Percentiles rank a stretch among this genome's conserved stretches.
Evolutionary conservation across 2,888 invertebrate genomes (phyloP).

Genomic region (Melanchra persicariae): DNA sequence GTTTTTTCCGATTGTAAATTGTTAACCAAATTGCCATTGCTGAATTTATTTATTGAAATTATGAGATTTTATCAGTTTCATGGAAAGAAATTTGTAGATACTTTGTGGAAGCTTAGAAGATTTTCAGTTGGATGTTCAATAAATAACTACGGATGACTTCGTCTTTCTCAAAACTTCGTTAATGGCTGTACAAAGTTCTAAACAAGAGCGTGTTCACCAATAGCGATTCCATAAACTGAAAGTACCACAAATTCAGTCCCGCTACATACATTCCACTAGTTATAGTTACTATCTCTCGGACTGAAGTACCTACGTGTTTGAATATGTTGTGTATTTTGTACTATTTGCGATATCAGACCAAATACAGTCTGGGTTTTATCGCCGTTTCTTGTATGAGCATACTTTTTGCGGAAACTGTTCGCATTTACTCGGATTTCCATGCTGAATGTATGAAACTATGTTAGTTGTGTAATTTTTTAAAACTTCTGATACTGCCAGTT

Average conservation of each 20-base stretch:
- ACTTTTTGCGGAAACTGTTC: slow-evolving; percentile 42
- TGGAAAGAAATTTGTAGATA: neutral
- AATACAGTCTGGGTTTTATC: slow-evolving; percentile 45
- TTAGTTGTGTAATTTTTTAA: slow-evolving; percentile 17
- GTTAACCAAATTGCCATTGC: neutral
- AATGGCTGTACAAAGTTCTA: slow-evolving; percentile 34
- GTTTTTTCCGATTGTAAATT: neutral
- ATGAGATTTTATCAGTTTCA: neutral
- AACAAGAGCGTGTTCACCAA: slow-evolving; percentile 38
- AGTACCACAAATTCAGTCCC: slow-evolving; percentile 44
- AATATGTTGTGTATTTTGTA: slow-evolving; percentile 57
- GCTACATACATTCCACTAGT: slow-evolving; percentile 43
- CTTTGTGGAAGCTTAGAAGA: neutral
- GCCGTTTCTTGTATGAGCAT: slow-evolving; percentile 42
- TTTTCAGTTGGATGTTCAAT: slow-evolving; percentile 28
- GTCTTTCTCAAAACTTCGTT: slow-evolving; percentile 31
- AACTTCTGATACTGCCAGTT: neutral
- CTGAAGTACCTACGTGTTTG: slow-evolving; percentile 59
- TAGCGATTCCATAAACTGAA: slow-evolving; percentile 36
- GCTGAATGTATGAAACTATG: slow-evolving; percentile 15
- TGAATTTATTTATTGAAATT: neutral
- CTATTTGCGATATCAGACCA: slow-evolving; percentile 55
- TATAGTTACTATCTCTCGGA: slow-evolving; percentile 46
- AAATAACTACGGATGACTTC: slow-evolving; percentile 27
- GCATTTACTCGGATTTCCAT: slow-evolving; percentile 36